Evolutionary conservation across 2,113 vertebrate genomes (phyloP).

Genomic region (Hymenochirus boettgeri): DNA sequence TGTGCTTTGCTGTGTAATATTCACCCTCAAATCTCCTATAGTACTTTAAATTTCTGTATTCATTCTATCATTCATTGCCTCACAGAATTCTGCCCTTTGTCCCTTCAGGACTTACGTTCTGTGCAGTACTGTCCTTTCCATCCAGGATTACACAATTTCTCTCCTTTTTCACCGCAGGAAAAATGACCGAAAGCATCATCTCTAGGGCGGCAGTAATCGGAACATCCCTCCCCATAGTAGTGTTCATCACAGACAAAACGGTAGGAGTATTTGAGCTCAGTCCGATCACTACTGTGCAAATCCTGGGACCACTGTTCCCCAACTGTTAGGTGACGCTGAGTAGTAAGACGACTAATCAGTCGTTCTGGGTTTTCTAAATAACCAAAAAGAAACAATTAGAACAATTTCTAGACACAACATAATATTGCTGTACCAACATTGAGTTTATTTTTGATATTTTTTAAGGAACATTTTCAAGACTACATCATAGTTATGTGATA

Average conservation of each 20-base stretch:
- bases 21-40: too few relatives aligned
- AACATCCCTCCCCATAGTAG: conserved; percentile 95
- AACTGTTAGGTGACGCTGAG: conserved; percentile 88
- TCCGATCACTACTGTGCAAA: conserved; percentile 79
- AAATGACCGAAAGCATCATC: conserved; percentile 96
- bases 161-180: conserved; percentile 89
- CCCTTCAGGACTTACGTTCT: conserved; percentile 75
- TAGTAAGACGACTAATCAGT: conserved; percentile 90
- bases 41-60: too few relatives aligned
- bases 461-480: too few relatives aligned
- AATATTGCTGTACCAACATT: too few relatives aligned
- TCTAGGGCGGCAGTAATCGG: conserved; percentile 89
- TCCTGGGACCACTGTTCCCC: conserved; percentile 96
- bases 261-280: conserved; percentile 93
- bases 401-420: background rate
- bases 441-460: too few relatives aligned
- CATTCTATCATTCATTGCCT: too few relatives aligned
- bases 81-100: too few relatives aligned
- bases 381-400: conserved; percentile 1
- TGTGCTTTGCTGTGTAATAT: too few relatives aligned
- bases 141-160: conserved; percentile 92
- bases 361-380: conserved; percentile 83
- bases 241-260: conserved; percentile 93
- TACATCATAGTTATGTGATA: too few relatives aligned
- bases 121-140: conserved; percentile 97